Evolutionary conservation across 2,797 vertebrate genomes (phyloP), one percentile per base, ranked within the genome.

Genomic region (Galago senegalensis): DNA sequence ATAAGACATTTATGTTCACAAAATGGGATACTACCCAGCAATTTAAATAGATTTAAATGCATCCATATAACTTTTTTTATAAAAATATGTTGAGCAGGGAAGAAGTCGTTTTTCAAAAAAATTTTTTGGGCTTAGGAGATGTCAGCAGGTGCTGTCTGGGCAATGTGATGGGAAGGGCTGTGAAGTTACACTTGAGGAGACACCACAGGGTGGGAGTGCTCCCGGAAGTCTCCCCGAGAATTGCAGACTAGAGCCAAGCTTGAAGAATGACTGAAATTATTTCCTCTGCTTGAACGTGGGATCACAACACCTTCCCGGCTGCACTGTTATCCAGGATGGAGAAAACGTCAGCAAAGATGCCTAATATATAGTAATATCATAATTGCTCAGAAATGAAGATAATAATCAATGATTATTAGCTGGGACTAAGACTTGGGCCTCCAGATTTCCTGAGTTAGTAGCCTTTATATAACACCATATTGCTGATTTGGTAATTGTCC

Each of bases 371-470:
- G 70, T 76, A 89, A 90, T 31, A 82, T 3, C 73, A n/a, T 49
- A 91, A 79, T 86, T 86, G 69, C 43, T 91, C 63, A 93, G 37
- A 94, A 89, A 87, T 70, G 70, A 89, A 95, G 56, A 92, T 65
- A n/a, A 73, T 43, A 34, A 86, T 94, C 85, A 73, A 80, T 73
- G 49, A 86, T 94, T 76, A 86, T 91, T 88, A 79, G 11, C 46
- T 43, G 29, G 34, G 27, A 92, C 58, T 34, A 86, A 89, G 49
- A 92, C 21, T 69, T 37, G 21, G n/a, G 5, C 89, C 27, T 79
- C 40, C 89, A 73, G 53, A 93, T 79, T 90, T 90, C 58, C 58
- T 61, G 79, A 87, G n/a, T 69, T 75, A 86, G 21, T 70, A 37
- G 69, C 72, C 34, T 92, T 95, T 85, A 88, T 65, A 56, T 77